These are phyloP conservation scores for Limnodromus scolopaceus DNA, from an alignment of 2,797 vertebrate genomes.

Conservation along the genomic window DNA sequence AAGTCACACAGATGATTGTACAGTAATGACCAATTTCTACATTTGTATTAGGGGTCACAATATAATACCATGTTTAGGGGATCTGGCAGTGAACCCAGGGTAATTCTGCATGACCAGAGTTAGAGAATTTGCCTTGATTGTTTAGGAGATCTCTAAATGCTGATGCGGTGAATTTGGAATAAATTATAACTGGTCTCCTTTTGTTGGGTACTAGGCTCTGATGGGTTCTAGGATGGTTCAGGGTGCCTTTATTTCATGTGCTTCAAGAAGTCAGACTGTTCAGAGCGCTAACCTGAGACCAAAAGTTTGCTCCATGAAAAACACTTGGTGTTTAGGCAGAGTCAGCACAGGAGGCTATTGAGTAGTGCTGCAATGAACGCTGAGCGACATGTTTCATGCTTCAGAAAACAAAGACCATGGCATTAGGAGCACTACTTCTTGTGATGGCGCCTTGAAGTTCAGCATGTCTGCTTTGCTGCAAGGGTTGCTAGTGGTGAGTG, in stretches of 20 bases:
- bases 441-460: background rate
- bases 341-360: background rate
- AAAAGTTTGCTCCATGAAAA: background rate
- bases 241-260: background rate
- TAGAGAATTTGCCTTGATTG: background rate
- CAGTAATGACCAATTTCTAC: background rate
- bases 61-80: background rate
- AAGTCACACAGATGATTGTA: background rate
- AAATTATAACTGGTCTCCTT: background rate
- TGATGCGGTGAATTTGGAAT: background rate
- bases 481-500: rapidly evolving
- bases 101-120: background rate
- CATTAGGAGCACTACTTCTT: background rate
- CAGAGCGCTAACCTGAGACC: background rate
- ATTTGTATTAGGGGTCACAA: background rate
- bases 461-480: background rate
- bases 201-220: background rate
- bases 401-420: background rate
- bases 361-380: background rate
- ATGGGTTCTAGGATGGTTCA: background rate
- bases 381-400: background rate
- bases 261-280: background rate
- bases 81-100: background rate
- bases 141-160: background rate
- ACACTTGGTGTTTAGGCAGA: background rate